Evolutionary conservation across 2,797 vertebrate species (phyloP).

Genomic region (Lophius americanus): DNA sequence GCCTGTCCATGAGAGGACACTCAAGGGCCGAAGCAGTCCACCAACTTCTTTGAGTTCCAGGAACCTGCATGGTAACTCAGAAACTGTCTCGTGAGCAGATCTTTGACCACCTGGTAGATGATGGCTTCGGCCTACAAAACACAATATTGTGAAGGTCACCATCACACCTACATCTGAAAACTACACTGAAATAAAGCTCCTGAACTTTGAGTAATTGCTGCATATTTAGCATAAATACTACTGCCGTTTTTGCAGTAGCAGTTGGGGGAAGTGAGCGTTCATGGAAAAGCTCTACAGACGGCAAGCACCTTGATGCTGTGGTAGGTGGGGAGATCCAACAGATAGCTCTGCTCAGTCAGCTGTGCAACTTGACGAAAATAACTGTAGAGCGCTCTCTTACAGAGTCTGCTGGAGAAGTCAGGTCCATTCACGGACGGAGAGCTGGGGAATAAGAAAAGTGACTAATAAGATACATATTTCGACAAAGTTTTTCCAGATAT

Average conservation of each 20-base stretch:
- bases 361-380: conserved; percentile 70
- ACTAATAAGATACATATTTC: neutral
- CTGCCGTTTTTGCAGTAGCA: too few species aligned
- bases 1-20: neutral
- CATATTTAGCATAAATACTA: neutral
- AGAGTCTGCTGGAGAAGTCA: conserved; percentile 79
- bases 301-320: conserved; percentile 76
- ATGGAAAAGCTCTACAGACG: neutral
- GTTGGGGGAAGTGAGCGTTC: neutral
- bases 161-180: neutral
- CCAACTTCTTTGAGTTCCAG: conserved; percentile 80
- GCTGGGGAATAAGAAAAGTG: conserved; percentile 50
- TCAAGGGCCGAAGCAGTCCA: conserved; percentile 78
- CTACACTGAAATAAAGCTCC: neutral
- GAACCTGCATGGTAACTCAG: conserved; percentile 66
- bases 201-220: neutral
- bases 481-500: neutral
- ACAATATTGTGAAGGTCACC: conserved; percentile 4
- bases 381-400: conserved; percentile 81
- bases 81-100: conserved; percentile 72
- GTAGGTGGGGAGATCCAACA: conserved; percentile 73
- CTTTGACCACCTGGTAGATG: conserved; percentile 73
- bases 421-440: conserved; percentile 79
- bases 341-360: conserved; percentile 58
- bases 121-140: conserved; percentile 55